These are phyloP conservation scores for Erannis defoliaria DNA, from an alignment of 2,888 invertebrate species.

Conservation along the genomic window DNA sequence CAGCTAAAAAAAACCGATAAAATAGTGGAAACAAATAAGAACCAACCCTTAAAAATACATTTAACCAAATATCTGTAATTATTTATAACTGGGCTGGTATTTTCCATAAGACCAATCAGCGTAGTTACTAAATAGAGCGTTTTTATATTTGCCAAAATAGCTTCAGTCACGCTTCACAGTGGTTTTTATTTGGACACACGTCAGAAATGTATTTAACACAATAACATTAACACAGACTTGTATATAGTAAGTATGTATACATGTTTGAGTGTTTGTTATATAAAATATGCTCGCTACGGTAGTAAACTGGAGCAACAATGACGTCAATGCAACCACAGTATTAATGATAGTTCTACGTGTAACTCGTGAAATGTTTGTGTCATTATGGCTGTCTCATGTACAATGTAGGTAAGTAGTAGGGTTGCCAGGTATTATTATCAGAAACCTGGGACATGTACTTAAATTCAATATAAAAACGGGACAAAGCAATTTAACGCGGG, in stretches of 20 bases:
- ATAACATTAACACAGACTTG: constrained; percentile 19
- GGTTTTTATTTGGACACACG: constrained; percentile 33
- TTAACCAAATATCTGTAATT: no score
- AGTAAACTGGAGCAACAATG: constrained; percentile 30
- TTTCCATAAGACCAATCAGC: constrained; percentile 11
- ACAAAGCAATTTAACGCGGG: no score
- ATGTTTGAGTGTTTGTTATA: not conserved
- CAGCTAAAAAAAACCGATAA: no score
- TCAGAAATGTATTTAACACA: constrained; percentile 30
- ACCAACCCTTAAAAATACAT: no score
- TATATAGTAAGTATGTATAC: not conserved
- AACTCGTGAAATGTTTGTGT: not conserved
- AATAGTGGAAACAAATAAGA: no score
- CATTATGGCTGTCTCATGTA: not conserved
- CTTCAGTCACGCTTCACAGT: constrained; percentile 23
- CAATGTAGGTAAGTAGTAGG: no score
- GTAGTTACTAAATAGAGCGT: constrained; percentile 4
- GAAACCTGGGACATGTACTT: no score
- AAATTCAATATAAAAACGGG: no score
- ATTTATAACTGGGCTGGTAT: constrained; percentile 16
- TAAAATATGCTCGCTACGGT: not conserved
- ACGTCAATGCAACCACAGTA: constrained; percentile 31
- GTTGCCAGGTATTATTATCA: no score
- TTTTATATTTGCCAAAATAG: constrained; percentile 31
- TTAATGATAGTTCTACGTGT: not conserved